Percentiles rank a stretch among this genome's conserved stretches.
Conservation (phyloP, 2,888 invertebrate species). For the Bombylius major region DNA sequence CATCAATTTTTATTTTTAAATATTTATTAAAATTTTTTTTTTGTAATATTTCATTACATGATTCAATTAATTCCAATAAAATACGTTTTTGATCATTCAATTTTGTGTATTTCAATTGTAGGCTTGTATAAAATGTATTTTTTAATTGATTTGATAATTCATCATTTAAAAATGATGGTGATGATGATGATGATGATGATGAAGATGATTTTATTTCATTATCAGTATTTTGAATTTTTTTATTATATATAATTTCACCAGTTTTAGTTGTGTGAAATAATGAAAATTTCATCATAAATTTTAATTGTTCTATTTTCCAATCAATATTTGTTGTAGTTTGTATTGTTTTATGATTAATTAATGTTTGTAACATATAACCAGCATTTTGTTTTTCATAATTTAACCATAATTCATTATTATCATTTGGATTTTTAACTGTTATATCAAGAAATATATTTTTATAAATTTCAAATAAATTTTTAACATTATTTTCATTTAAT, state of each 20-base stretch:
- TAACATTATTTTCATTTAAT: conserved; percentile 47
- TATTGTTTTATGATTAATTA: conserved; percentile 33
- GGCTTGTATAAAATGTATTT: conserved; percentile 54
- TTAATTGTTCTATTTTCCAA: conserved; percentile 54
- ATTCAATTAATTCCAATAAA: conserved; percentile 44
- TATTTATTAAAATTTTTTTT: conserved; percentile 40
- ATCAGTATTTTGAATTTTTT: neutral
- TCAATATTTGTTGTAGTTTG: conserved; percentile 27
- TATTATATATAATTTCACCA: conserved; percentile 14
- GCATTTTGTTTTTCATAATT: conserved; percentile 57
- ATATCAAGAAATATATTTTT: conserved; percentile 47
- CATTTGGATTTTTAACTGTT: conserved; percentile 35
- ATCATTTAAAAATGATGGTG: conserved; percentile 32
- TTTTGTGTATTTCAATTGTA: conserved; percentile 54
- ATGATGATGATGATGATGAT: too few relatives aligned
- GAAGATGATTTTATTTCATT: neutral
- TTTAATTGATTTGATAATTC: conserved; percentile 46
- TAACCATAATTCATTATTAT: conserved; percentile 44
- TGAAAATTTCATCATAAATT: conserved; percentile 50
- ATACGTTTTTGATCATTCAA: conserved; percentile 48
- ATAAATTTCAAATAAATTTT: conserved; percentile 48
- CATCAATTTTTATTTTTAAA: conserved; percentile 42
- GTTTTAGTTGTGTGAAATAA: conserved; percentile 46
- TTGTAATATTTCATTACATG: conserved; percentile 43
- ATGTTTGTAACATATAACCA: conserved; percentile 42